Conservation (phyloP, 2,797 vertebrate species). For the Nasua narica region DNA sequence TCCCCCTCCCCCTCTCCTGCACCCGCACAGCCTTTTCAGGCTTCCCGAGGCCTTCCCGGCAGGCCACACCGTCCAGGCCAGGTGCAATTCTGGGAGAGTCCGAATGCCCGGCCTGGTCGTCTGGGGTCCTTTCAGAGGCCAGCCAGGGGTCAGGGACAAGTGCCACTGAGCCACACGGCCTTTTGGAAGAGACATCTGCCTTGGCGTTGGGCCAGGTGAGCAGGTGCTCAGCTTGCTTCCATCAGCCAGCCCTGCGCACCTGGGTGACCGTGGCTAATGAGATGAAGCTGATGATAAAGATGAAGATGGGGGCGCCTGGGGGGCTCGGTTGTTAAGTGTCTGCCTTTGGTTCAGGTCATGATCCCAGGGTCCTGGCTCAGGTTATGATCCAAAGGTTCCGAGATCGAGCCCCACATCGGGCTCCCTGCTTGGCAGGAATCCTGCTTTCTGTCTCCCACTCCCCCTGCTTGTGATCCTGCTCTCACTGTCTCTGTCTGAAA, state of each 20-base stretch:
- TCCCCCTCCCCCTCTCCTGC: neutral
- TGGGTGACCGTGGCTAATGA: neutral
- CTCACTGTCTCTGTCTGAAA: too few species aligned
- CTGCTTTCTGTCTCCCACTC: too few species aligned
- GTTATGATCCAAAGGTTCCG: too few species aligned
- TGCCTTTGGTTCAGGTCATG: too few species aligned
- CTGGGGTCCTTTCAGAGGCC: neutral
- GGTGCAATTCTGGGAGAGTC: neutral
- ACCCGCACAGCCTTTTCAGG: neutral
- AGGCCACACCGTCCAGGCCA: neutral
- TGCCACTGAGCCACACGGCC: neutral
- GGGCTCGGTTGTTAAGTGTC: too few species aligned
- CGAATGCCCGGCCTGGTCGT: neutral
- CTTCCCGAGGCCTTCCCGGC: fast-evolving
- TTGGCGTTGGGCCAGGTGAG: neutral
- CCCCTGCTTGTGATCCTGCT: too few species aligned
- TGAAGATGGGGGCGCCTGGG: neutral
- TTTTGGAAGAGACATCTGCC: neutral
- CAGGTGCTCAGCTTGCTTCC: neutral
- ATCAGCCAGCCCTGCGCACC: neutral
- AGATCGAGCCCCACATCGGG: too few species aligned
- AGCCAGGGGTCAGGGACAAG: neutral
- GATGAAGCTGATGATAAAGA: neutral
- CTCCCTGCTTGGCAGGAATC: too few species aligned
- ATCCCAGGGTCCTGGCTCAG: too few species aligned